Evolutionary conservation across 1,140 invertebrate genomes (phyloP), one percentile per base, ranked within the genome.

Genomic region (Leptopilina clavipes): DNA sequence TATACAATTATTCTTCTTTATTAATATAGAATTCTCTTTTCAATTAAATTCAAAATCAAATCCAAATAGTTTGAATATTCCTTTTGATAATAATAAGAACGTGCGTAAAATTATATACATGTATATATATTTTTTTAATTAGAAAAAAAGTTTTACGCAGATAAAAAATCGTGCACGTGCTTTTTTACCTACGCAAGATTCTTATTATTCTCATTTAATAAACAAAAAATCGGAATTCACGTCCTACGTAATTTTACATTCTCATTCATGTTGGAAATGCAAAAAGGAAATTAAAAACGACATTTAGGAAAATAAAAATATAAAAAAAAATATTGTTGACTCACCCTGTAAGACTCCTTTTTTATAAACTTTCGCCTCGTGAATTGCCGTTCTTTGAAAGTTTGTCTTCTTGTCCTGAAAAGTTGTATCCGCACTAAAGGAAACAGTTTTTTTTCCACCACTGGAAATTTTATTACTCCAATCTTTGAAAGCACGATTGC

Each of bases 311-410:
- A 54, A 18, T 7, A 56, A 56, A 56, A 56, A 3, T 22, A 22
- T n/a, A n/a, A n/a, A n/a, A 73, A 73, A 25, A 54, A 22, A 37
- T 14, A 11, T 12, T 43, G 14, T 48, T 14, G 44, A 70, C 72
- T 79, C 31, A 89, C 89, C 89, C 85, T 87, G 86, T 19, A 89
- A 81, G 7, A 89, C 89, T 18, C 89, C 89, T 71, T 89, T 87
- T 54, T 79, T 81, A 40, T 90, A 90, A 19, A 88, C 81, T 75
- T 85, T 88, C n/a, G 82, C 85, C 78, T 90, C 89, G 87, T 90
- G 89, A 7, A 89, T 80, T 14, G 86, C 83, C 71, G 81, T 71
- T 54, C 75, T 86, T 76, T 80, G 82, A 25, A 71, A 77, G 0
- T 82, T 73, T 17, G 76, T 73, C 31, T 79, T 81, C 72, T 85